Evolutionary conservation across 2,113 vertebrate species (phyloP).

Genomic region (Mirounga angustirostris): DNA sequence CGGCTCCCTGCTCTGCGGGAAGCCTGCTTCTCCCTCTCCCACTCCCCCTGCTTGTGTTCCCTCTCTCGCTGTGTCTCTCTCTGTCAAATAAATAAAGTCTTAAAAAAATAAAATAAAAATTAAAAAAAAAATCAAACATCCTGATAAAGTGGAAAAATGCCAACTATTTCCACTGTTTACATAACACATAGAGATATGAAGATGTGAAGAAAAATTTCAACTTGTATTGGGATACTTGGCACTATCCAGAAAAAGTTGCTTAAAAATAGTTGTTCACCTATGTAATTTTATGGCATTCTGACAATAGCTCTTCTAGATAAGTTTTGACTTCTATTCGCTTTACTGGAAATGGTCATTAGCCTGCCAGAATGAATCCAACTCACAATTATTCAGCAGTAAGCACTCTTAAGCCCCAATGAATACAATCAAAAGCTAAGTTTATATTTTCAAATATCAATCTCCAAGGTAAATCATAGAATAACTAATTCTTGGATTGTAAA

Average conservation of each 20-base stretch:
- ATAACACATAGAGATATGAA: neutral
- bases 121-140: neutral
- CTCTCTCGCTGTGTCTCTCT: no score
- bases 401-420: neutral
- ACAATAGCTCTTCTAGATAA: constrained; percentile 27
- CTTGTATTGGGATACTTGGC: neutral
- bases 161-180: constrained; percentile 15
- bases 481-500: constrained; percentile 14
- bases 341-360: constrained; percentile 28
- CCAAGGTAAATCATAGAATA: neutral
- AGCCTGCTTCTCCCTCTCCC: no score
- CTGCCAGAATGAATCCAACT: constrained; percentile 59
- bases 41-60: no score
- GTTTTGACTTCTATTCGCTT: constrained; percentile 25
- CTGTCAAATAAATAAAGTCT: no score
- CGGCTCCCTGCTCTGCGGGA: no score
- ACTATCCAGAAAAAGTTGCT: constrained; percentile 14
- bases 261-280: constrained; percentile 37
- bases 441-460: constrained; percentile 53
- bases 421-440: constrained; percentile 25
- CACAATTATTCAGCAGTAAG: constrained; percentile 38
- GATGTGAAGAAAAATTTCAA: constrained; percentile 24
- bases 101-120: no score
- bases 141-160: constrained; percentile 38
- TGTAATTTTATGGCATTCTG: constrained; percentile 40